Evolutionary conservation across 92 coral and sea anemone species (phyloP), one percentile per base, ranked within the genome.

Genomic region (Heteractis magnifica): DNA sequence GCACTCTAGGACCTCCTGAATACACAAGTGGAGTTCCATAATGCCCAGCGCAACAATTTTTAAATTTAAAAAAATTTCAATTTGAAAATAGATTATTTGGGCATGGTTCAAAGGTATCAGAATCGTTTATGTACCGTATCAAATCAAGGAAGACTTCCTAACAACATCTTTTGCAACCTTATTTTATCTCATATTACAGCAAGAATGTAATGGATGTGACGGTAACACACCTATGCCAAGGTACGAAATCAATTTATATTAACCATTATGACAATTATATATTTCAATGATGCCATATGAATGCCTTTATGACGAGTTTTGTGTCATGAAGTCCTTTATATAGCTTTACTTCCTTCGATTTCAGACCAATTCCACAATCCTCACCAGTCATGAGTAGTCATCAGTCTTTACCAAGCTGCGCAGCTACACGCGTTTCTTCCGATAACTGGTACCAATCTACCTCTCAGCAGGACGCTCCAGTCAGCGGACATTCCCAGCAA

Each of bases 401-500:
- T 71, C 85, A 75, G 59, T 75, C 77, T 70, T 79, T 62, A 14
- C 86, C 82, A 78, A 71, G 26, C 83, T 78, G 82, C 79, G 82
- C 88, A 85, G 81, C 19, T 7, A 18, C 83, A 41, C 81, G 71
- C 9, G 58, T 15, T 19, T 72, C 82, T 10, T 49, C 84, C 1
- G 86, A 80, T 34, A 49, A 65, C 87, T 90, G 93, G 93, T 84
- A 90, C 89, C 89, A 78, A 20, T 51, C 89, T 6, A 34, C 44
- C 44, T 56, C 56, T 77, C 91, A 83, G 73, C 86, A 87, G 88
- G 91, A 90, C 65, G 70, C 51, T 50, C 84, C 87, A 58, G 62
- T 20, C 49, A 68, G 76, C 60, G 81, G 81, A 62, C 64, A 20
- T 13, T 15, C 82, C 19, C 82, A 83, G 81, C 13, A 83, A 65